These are phyloP conservation scores for Clavelina lepadiformis DNA, from an alignment of 23 tunicate genomes.

Conservation along the genomic window DNA sequence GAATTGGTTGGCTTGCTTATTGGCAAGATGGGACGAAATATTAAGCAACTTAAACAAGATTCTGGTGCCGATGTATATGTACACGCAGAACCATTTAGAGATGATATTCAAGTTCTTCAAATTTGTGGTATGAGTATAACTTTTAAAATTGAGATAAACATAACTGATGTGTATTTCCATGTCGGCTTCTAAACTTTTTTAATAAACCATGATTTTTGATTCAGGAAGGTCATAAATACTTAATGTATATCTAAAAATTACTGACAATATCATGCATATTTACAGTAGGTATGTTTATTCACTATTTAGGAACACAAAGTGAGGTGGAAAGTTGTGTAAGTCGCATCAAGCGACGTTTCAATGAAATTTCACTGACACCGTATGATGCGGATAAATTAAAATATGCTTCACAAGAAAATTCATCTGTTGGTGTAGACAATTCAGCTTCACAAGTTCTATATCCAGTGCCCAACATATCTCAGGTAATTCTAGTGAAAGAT, in stretches of 20 bases:
- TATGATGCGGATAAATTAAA: conserved; percentile 29
- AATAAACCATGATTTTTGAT: too few relatives aligned
- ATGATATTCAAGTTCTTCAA: conserved; percentile 82
- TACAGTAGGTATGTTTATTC: too few relatives aligned
- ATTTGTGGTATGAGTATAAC: conserved; percentile 66
- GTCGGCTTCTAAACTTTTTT: too few relatives aligned
- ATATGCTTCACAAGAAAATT: conserved; percentile 15
- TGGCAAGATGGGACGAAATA: conserved; percentile 80
- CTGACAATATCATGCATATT: too few relatives aligned
- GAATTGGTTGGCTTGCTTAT: conserved; percentile 67
- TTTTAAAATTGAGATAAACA: not conserved
- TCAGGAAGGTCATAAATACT: too few relatives aligned
- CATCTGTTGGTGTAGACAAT: conserved; percentile 11
- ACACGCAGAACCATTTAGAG: conserved; percentile 50
- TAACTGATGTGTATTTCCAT: too few relatives aligned
- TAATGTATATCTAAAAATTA: too few relatives aligned
- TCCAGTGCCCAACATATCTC: conserved; percentile 44
- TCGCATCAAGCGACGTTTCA: conserved; percentile 56
- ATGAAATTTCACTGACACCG: conserved; percentile 33
- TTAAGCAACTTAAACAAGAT: conserved; percentile 72
- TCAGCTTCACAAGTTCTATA: conserved; percentile 31
- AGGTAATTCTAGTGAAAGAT: too few relatives aligned
- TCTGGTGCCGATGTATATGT: conserved; percentile 76
- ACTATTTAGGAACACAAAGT: conserved; percentile 43
- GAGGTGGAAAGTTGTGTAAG: conserved; percentile 54